Evolutionary conservation across 1,140 invertebrate species (phyloP), one percentile per base, ranked within the genome.

Genomic region (Batillaria attramentaria): DNA sequence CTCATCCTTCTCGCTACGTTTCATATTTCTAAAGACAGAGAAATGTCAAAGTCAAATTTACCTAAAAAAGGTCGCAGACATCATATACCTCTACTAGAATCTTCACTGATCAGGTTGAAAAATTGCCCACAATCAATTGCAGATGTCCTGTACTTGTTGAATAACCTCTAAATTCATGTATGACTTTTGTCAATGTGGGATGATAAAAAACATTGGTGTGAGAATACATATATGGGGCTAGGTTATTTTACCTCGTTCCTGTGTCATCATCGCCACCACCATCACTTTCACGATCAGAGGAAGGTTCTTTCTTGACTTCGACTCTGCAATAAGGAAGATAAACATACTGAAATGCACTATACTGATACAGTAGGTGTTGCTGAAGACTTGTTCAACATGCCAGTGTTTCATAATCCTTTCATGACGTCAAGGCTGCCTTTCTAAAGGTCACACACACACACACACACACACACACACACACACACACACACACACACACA

Each of bases 401-500:
- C 57, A 62, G 33, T 4, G 50, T 20, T 20, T 54, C n/a, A 54
- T 54, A 20, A 3, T 54, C 18, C 3, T 54, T 20, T 20, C 2
- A 18, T n/a, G 2, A 54, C 1, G n/a, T 18, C 18, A 54, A 54
- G 1, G 50, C 2, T 20, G 50, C 2, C 3, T 2, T 54, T 20
- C n/a, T 20, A n/a, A 20, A 50, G 13, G 24, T 50, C 46, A 50
- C 46, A 50, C 46, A 50, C 46, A 62, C 33, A 31, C 20, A 8
- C 57, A 62, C 33, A 31, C 10, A 31, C 57, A 10, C 33, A 5
- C 57, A 20, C 20, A 41, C 69, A 72, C 69, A 43, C 69, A 42
- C 20, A n/a, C 69, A 43, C n/a, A n/a, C 41, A 72, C 69, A 70
- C 68, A 41, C 68, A 42, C 3, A 31, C 42, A 31, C 70, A 42